Percentiles rank a stretch among this genome's conserved stretches.
These are phyloP conservation scores for Drosophila percnosoma DNA, from an alignment of 2,888 invertebrate genomes.

Conservation along the genomic window DNA sequence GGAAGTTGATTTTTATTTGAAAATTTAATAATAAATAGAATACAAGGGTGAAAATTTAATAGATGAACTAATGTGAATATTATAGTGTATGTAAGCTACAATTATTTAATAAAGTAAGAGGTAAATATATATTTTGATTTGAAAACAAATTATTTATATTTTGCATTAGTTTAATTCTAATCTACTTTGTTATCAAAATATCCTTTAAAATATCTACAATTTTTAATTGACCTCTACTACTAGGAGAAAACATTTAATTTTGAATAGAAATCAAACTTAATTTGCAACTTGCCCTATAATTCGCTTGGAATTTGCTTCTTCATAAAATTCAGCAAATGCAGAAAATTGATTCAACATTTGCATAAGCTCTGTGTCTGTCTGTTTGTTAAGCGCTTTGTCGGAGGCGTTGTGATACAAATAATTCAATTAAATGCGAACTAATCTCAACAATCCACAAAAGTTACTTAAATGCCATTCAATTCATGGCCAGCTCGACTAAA, in stretches of 20 bases:
- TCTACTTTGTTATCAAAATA: not conserved
- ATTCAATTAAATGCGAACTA: slow-evolving; percentile 22
- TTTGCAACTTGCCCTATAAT: not conserved
- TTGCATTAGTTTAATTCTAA: not conserved
- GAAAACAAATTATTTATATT: too few relatives aligned
- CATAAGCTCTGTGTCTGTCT: not conserved
- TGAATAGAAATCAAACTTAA: not conserved
- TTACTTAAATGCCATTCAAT: slow-evolving; percentile 28
- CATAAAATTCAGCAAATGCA: not conserved
- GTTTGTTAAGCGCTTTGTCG: slow-evolving; percentile 1
- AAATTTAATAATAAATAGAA: not conserved
- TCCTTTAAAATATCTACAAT: not conserved
- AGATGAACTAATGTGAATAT: not conserved
- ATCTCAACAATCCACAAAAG: slow-evolving; percentile 1
- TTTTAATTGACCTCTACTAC: not conserved
- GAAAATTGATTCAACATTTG: too few relatives aligned
- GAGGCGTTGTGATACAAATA: slow-evolving; percentile 14
- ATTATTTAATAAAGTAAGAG: not conserved
- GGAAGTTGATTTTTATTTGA: not conserved
- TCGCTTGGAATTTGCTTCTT: not conserved
- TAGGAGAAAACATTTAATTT: not conserved
- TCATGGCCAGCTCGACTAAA: slow-evolving; percentile 20
- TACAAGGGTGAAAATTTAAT: not conserved
- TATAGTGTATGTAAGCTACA: not conserved
- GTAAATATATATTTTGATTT: not conserved